Conservation (phyloP, 2,888 invertebrate genomes). For the Scaptomyza caliginosa region DNA sequence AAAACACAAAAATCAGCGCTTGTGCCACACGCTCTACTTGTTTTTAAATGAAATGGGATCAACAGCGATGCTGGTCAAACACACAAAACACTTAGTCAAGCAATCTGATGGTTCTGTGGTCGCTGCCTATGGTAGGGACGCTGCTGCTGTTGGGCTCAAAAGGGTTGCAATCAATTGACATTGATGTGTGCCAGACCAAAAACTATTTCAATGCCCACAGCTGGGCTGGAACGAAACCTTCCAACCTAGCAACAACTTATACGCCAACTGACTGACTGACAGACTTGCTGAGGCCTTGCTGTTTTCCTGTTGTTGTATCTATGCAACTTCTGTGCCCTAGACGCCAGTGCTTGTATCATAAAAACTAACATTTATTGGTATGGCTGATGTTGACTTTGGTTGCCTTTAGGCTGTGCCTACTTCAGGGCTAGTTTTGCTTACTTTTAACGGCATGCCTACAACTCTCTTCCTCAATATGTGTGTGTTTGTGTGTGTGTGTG, state of each 20-base stretch:
- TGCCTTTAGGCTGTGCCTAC: constrained; percentile 48
- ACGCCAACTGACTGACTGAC: background rate
- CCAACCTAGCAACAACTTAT: background rate
- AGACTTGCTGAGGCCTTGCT: constrained; percentile 5
- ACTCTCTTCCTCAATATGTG: background rate
- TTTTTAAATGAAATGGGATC: constrained; percentile 47
- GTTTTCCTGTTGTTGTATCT: constrained; percentile 13
- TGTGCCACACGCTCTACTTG: constrained; percentile 41
- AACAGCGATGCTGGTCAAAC: constrained; percentile 48
- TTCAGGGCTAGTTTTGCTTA: constrained; percentile 72
- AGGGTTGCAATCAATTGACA: constrained; percentile 80
- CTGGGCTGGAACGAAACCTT: constrained; percentile 26
- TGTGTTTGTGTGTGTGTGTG: constrained; percentile 10
- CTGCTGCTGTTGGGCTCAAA: constrained; percentile 29
- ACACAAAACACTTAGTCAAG: constrained; percentile 71
- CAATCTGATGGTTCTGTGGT: constrained; percentile 13
- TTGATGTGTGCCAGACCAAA: constrained; percentile 79
- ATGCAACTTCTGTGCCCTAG: constrained; percentile 18
- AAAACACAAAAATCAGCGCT: constrained; percentile 40
- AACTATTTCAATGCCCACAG: constrained; percentile 71
- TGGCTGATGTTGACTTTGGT: constrained; percentile 47
- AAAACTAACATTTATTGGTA: constrained; percentile 76
- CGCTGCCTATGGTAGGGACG: background rate
- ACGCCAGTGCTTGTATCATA: constrained; percentile 45
- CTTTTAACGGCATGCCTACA: constrained; percentile 59